Conservation (phyloP, 2,888 invertebrate species). For the Sycophila texana region DNA sequence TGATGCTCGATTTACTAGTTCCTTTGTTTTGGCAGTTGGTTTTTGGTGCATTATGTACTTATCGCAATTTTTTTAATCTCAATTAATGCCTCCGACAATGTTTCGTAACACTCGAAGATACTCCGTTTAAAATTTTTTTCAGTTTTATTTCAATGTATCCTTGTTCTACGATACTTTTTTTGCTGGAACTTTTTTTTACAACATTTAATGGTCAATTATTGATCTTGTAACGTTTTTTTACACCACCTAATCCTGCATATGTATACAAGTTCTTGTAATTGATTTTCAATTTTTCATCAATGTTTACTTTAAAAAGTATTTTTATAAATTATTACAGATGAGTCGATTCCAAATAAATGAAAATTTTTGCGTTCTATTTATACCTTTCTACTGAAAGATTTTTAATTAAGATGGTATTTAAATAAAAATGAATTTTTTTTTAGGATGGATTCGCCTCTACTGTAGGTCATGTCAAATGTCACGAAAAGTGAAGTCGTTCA, state of each 20-base stretch:
- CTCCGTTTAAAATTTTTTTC: constrained; percentile 22
- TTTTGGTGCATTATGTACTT: constrained; percentile 35
- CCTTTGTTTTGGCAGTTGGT: background rate
- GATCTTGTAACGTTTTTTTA: background rate
- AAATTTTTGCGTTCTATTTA: background rate
- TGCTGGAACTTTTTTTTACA: too few species aligned
- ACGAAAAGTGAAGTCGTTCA: constrained; percentile 47
- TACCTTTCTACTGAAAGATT: background rate
- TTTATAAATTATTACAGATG: constrained; percentile 32
- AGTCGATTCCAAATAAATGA: constrained; percentile 28
- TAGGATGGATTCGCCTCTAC: constrained; percentile 42
- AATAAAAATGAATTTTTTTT: background rate
- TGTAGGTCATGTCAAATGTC: constrained; percentile 42
- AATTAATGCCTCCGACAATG: constrained; percentile 37
- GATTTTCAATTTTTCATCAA: constrained; percentile 26
- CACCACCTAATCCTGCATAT: constrained; percentile 28
- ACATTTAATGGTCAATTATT: constrained; percentile 16
- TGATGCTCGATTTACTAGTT: background rate
- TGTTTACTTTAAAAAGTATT: constrained; percentile 38
- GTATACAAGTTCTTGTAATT: constrained; percentile 36
- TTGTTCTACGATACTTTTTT: background rate
- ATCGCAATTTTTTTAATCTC: constrained; percentile 5
- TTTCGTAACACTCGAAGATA: constrained; percentile 48
- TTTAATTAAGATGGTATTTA: background rate
- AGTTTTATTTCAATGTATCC: constrained; percentile 5